phyloP scores from a whole-genome alignment of 2,113 vertebrate genomes.

The Chiloscyllium plagiosum region DNA sequence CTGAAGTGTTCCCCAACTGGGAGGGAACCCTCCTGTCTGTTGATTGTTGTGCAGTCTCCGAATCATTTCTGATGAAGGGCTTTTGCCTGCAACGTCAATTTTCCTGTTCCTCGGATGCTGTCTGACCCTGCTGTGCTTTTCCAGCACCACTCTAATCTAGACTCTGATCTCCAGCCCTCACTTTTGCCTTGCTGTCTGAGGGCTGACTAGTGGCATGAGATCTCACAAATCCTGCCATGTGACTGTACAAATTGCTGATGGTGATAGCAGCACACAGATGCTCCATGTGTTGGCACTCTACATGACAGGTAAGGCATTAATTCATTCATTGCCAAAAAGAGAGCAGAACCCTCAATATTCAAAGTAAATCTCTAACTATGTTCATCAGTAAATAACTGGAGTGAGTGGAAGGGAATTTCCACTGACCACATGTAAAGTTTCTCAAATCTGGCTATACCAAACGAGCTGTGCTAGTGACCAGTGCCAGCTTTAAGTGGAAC shows the following conservation, averaged over 20 bases:
- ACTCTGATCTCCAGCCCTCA: too few species aligned
- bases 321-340: neutral
- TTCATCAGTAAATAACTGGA: neutral
- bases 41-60: too few species aligned
- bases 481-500: too few species aligned
- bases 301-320: neutral
- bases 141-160: too few species aligned
- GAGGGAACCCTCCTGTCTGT: too few species aligned
- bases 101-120: too few species aligned
- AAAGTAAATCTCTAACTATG: neutral
- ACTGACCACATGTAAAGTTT: neutral
- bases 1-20: too few species aligned
- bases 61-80: too few species aligned
- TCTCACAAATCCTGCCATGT: neutral
- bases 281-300: neutral
- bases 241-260: neutral
- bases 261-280: neutral
- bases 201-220: neutral
- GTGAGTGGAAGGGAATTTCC: neutral
- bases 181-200: neutral
- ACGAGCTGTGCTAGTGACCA: too few species aligned
- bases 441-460: too few species aligned
- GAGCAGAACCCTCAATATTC: neutral
- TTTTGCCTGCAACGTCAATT: too few species aligned
- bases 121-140: too few species aligned